Conservation (phyloP, 2,888 invertebrate species). For the Morpho achilles region DNA sequence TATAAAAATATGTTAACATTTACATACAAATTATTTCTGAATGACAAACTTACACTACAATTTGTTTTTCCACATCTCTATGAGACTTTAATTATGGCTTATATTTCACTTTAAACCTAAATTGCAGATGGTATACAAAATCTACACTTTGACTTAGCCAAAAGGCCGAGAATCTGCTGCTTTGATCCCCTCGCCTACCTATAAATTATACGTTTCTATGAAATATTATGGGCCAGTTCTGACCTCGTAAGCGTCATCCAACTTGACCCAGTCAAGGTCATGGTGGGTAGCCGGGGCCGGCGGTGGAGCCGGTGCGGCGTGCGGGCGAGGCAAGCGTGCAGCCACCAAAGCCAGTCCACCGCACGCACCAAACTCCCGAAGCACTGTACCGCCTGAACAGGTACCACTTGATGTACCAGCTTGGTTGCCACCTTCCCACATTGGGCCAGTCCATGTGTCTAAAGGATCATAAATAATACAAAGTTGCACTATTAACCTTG, state of each 20-base stretch:
- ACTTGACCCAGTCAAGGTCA: constrained; percentile 83
- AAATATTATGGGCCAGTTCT: neutral
- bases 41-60: too few species aligned
- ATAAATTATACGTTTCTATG: too few species aligned
- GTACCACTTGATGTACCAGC: constrained; percentile 69
- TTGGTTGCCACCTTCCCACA: constrained; percentile 36
- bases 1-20: too few species aligned
- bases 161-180: too few species aligned
- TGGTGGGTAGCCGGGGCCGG: constrained; percentile 75
- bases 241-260: constrained; percentile 80
- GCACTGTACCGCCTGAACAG: constrained; percentile 49
- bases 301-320: constrained; percentile 84
- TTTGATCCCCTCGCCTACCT: too few species aligned
- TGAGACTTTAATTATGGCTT: too few species aligned
- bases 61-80: too few species aligned
- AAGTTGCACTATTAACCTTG: too few species aligned
- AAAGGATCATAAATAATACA: neutral
- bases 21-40: too few species aligned
- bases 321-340: constrained; percentile 92
- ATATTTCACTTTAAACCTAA: too few species aligned
- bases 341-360: constrained; percentile 94
- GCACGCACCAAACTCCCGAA: constrained; percentile 92
- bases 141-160: too few species aligned
- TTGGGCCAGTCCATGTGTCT: constrained; percentile 34
- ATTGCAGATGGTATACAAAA: too few species aligned